phyloP scores from a whole-genome alignment of 2,888 invertebrate genomes.

The Rhingia rostrata region DNA sequence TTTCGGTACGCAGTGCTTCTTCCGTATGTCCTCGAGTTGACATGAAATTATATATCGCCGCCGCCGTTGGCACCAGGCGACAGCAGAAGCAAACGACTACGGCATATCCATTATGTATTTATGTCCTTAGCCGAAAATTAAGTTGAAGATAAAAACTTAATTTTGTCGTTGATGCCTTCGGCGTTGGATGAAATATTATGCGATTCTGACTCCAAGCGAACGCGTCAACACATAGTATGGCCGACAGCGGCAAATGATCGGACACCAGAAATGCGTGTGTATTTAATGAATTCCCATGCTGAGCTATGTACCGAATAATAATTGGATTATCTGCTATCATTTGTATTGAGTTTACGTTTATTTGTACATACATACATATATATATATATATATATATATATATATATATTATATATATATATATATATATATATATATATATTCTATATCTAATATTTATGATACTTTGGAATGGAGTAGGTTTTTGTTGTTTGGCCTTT shows the following conservation, averaged over 20 bases:
- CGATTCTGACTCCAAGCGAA: slow-evolving; percentile 3
- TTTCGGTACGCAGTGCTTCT: background rate
- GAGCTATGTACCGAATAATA: slow-evolving; percentile 66
- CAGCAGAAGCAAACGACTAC: background rate
- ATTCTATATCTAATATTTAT: slow-evolving; percentile 34
- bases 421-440: slow-evolving; percentile 13
- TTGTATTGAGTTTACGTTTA: slow-evolving; percentile 47
- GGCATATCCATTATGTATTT: slow-evolving; percentile 66
- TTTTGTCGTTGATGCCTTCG: slow-evolving; percentile 65
- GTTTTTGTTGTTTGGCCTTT: background rate
- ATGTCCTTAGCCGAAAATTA: slow-evolving; percentile 66
- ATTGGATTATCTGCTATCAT: slow-evolving; percentile 63
- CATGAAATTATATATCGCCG: slow-evolving; percentile 47
- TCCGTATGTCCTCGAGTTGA: slow-evolving; percentile 21
- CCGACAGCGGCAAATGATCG: background rate
- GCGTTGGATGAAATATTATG: slow-evolving; percentile 31
- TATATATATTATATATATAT: slow-evolving; percentile 17
- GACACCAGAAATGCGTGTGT: background rate
- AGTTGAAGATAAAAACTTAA: slow-evolving; percentile 71
- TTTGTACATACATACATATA: background rate
- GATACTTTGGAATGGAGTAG: background rate
- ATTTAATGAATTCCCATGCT: slow-evolving; percentile 50
- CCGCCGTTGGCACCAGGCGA: slow-evolving; percentile 3
- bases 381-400: slow-evolving; percentile 20
- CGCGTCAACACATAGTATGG: slow-evolving; percentile 10